Conservation (phyloP, 1,140 invertebrate species). For the Whitmania pigra region DNA sequence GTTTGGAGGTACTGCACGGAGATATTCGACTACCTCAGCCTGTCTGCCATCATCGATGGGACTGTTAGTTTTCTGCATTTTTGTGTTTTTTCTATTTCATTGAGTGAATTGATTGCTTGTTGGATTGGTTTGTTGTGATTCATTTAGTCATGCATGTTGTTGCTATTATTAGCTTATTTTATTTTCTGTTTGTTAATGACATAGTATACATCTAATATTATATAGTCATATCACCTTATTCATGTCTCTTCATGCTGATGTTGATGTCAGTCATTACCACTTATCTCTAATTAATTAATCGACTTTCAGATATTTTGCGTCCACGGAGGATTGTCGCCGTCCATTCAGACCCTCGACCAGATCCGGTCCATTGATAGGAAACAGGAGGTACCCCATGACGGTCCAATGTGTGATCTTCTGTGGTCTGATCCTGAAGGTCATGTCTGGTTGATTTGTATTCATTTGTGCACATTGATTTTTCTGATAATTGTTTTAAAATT, state of each 20-base stretch:
- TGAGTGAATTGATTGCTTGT: not conserved
- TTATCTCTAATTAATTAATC: too few relatives aligned
- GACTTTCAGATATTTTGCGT: conserved; percentile 80
- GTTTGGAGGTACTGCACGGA: conserved; percentile 99
- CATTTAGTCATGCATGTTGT: conserved; percentile 10
- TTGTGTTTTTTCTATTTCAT: not conserved
- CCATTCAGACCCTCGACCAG: conserved; percentile 96
- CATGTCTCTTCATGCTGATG: too few relatives aligned
- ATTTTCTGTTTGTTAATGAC: not conserved
- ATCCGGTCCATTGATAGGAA: conserved; percentile 96
- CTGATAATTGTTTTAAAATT: not conserved
- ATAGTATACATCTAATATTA: too few relatives aligned
- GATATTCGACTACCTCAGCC: conserved; percentile 95
- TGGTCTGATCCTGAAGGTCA: conserved; percentile 98
- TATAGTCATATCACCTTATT: too few relatives aligned
- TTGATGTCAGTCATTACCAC: too few relatives aligned
- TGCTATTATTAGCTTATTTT: too few relatives aligned
- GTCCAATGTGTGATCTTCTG: conserved; percentile 96
- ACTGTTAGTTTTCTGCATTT: conserved; percentile 48
- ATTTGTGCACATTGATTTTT: not conserved
- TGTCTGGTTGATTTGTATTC: not conserved
- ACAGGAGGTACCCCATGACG: conserved; percentile 83
- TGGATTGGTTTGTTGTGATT: not conserved
- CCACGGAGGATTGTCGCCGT: conserved; percentile 95
- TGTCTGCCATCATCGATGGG: conserved; percentile 96